Conservation (phyloP, 2,797 vertebrate genomes). For the Alectoris magna region DNA sequence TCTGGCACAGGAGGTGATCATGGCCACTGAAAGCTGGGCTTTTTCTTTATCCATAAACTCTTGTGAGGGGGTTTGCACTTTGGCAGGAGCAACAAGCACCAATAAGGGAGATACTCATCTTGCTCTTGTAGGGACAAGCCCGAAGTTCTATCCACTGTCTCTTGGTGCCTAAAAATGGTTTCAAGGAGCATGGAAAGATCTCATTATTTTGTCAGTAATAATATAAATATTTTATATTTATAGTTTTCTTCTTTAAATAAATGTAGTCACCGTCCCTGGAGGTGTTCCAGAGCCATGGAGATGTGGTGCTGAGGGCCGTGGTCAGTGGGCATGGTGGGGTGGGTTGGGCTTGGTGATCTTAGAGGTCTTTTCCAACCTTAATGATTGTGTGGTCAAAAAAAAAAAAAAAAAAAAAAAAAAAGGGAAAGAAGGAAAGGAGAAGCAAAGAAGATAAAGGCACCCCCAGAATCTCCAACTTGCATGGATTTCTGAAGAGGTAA, state of each 20-base stretch:
- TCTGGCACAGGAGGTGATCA: background rate
- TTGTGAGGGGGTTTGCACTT: background rate
- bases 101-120: background rate
- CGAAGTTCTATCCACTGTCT: background rate
- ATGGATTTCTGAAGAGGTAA: constrained; percentile 39
- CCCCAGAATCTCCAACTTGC: background rate
- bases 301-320: no score
- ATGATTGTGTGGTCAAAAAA: no score
- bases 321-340: no score
- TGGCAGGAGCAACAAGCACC: background rate
- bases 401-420: background rate
- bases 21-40: background rate
- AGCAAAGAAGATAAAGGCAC: background rate
- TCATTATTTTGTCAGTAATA: background rate
- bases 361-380: no score
- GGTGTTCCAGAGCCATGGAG: no score
- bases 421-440: background rate
- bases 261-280: no score
- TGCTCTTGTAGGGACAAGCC: background rate
- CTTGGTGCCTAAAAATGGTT: background rate
- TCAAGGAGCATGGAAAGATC: background rate
- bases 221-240: background rate
- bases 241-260: background rate
- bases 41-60: background rate
- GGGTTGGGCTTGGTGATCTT: no score